phyloP scores from a whole-genome alignment of 2,113 vertebrate genomes.

The Peromyscus polionotus region DNA sequence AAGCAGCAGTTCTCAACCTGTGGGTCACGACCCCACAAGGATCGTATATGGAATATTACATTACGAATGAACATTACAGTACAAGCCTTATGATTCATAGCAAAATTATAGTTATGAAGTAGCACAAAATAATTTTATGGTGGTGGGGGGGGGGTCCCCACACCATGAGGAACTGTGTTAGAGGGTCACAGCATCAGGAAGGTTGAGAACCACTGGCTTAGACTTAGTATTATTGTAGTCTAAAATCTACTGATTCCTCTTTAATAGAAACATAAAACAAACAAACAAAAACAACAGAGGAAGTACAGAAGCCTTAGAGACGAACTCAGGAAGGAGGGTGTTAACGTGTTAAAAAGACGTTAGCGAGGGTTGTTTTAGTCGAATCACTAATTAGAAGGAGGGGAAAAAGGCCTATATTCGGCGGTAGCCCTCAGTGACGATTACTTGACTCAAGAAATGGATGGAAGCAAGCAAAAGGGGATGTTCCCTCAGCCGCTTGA shows the following conservation, averaged over 20 bases:
- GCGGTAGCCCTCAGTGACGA: slow-evolving; percentile 65
- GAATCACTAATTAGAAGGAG: slow-evolving; percentile 1
- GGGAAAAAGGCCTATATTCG: neutral
- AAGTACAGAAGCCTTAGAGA: neutral
- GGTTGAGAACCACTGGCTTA: neutral
- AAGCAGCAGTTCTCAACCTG: neutral
- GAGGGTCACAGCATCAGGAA: neutral
- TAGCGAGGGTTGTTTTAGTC: slow-evolving; percentile 2
- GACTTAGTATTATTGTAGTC: neutral
- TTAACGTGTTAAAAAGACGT: neutral
- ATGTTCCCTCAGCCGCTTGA: slow-evolving; percentile 80
- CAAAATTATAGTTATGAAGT: neutral
- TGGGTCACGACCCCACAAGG: no score
- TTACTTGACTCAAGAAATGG: slow-evolving; percentile 81
- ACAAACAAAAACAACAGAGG: neutral
- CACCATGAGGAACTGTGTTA: neutral
- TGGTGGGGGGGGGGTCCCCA: no score
- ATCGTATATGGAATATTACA: neutral
- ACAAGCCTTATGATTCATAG: no score
- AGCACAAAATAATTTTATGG: neutral
- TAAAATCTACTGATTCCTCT: slow-evolving; percentile 4
- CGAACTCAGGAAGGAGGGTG: neutral
- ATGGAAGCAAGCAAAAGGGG: slow-evolving; percentile 78
- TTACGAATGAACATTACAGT: no score
- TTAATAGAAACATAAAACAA: slow-evolving; percentile 21